Evolutionary conservation across 2,797 vertebrate genomes (phyloP).

Genomic region (Cheirogaleus major): DNA sequence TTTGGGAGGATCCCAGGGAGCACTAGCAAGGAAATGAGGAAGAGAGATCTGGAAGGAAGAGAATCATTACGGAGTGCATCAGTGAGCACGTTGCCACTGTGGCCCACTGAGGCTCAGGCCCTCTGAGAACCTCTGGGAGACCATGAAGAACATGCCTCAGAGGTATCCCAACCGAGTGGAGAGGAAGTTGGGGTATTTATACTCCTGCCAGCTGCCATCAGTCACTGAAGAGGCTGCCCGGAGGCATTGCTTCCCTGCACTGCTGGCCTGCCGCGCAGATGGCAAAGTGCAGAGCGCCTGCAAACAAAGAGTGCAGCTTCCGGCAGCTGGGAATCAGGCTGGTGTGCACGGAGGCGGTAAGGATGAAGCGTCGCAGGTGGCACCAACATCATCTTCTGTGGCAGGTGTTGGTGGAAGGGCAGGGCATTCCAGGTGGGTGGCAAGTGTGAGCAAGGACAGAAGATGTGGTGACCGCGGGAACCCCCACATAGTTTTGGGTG

Average conservation of each 20-base stretch:
- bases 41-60: neutral
- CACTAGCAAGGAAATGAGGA: neutral
- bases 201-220: neutral
- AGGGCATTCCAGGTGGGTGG: neutral
- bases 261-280: neutral
- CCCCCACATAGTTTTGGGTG: no score
- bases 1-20: neutral
- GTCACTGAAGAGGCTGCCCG: neutral
- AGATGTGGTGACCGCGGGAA: neutral
- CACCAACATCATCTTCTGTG: no score
- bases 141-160: neutral
- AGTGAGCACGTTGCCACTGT: neutral
- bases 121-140: neutral
- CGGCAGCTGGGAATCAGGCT: neutral
- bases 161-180: neutral
- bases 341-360: neutral
- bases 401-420: neutral
- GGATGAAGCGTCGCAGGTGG: fast-evolving
- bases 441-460: neutral
- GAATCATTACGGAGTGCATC: neutral
- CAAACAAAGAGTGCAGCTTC: neutral
- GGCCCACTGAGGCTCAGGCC: neutral
- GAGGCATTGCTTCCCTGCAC: neutral
- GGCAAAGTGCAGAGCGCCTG: neutral
- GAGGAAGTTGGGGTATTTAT: neutral